Evolutionary conservation across 2,888 invertebrate genomes (phyloP).

Genomic region (Hartigia nigra): DNA sequence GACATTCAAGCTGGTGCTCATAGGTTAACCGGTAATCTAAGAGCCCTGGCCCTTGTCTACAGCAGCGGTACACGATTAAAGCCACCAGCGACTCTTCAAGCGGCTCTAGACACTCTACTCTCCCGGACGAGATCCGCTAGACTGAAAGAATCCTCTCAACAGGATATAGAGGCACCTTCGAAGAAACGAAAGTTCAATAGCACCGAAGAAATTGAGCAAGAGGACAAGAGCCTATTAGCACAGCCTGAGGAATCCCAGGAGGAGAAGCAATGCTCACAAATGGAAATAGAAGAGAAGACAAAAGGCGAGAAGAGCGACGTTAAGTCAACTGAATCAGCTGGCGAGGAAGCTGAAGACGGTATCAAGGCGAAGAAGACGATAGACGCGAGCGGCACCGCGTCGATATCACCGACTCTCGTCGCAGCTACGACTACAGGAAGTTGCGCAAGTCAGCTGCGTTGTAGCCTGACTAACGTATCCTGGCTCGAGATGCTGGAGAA

Average conservation of each 20-base stretch:
- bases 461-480: conserved; percentile 56
- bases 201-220: conserved; percentile 39
- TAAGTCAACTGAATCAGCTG: conserved; percentile 11
- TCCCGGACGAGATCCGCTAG: conserved; percentile 50
- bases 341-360: conserved; percentile 40
- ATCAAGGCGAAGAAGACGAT: conserved; percentile 22
- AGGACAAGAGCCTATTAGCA: conserved; percentile 37
- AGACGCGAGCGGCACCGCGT: conserved; percentile 30
- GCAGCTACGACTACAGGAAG: conserved; percentile 49
- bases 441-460: conserved; percentile 50
- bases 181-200: conserved; percentile 60
- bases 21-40: conserved; percentile 69
- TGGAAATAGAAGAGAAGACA: conserved; percentile 47
- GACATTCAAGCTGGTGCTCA: conserved; percentile 68
- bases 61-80: conserved; percentile 63
- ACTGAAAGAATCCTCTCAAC: conserved; percentile 50
- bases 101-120: conserved; percentile 58
- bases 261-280: conserved; percentile 30
- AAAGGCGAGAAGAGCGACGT: conserved; percentile 21
- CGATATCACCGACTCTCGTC: conserved; percentile 41
- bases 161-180: conserved; percentile 56
- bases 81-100: conserved; percentile 55
- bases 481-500: conserved; percentile 65
- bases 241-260: conserved; percentile 38
- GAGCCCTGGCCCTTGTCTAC: conserved; percentile 72